Evolutionary conservation across 2,797 vertebrate species (phyloP).

Genomic region (Natrix natrix): DNA sequence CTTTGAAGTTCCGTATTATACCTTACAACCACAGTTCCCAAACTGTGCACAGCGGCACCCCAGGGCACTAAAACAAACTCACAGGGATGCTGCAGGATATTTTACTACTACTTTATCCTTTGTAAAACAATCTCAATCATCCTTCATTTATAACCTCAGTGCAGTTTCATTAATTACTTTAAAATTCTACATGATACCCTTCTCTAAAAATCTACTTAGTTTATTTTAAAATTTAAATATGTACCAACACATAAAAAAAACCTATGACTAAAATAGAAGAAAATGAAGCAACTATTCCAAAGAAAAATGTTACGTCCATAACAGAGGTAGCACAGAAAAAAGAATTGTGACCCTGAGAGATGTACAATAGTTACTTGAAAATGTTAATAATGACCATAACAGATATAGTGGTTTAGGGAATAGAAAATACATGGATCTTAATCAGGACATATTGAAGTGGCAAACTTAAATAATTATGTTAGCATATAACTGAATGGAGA

Average conservation of each 20-base stretch:
- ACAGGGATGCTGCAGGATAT: background rate
- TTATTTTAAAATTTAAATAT: background rate
- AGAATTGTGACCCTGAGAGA: background rate
- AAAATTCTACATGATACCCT: background rate
- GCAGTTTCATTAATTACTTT: background rate
- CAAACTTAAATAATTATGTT: conserved; percentile 7
- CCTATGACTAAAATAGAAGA: background rate
- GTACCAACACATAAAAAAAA: background rate
- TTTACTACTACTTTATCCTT: background rate
- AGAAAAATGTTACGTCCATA: background rate
- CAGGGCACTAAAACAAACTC: background rate
- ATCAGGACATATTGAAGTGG: conserved; percentile 44
- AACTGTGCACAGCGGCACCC: background rate
- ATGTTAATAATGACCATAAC: background rate
- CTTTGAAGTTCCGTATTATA: background rate
- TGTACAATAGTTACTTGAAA: conserved; percentile 4
- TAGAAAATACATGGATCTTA: conserved; percentile 25
- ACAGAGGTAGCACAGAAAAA: background rate
- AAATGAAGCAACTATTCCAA: background rate
- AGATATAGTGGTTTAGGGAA: conserved; percentile 38
- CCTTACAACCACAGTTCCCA: background rate
- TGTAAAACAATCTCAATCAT: background rate
- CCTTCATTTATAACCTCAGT: background rate
- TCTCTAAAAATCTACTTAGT: background rate
- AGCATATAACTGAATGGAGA: conserved; percentile 29